Evolutionary conservation across 1,140 invertebrate genomes (phyloP), one percentile per base, ranked within the genome.

Genomic region (Homalodisca vitripennis): DNA sequence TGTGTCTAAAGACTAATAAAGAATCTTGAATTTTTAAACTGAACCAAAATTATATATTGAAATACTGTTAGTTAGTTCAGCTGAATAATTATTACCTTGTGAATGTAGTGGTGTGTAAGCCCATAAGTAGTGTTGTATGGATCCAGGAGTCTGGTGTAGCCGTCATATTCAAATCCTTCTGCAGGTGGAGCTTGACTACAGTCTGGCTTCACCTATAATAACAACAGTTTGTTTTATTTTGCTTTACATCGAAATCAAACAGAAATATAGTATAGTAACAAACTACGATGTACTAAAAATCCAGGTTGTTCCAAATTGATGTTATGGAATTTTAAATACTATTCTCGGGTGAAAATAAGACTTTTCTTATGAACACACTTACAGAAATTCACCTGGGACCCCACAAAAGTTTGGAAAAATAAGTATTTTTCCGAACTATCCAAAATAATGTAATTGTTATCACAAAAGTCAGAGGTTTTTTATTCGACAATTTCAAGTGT

Each of bases 101-200:
- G 22, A 22, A 60, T 60, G 24, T 60, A 60, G 26, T 60, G 55
- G 55, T 60, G 55, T 27, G 55, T 27, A 13, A 60, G 55, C 10
- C 6, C 1, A 24, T 22, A 27, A 26, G 26, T 29, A 10, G 55
- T 3, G 55, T 22, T 60, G 55, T 60, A 60, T 27, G 55, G 55
- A 60, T 60, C 55, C 6, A 60, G 26, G 24, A 27, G 55, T 60
- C 55, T 60, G 3, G 26, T 60, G 26, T 22, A 60, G 14, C 55
- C 55, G 14, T 26, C 2, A 30, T 60, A 60, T 26, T 60, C 55
- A 29, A 60, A 60, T 26, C 55, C 55, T 12, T 22, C 29, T 2
- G 24, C 55, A 22, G 29, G 55, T 6, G 55, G 55, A 10, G 55
- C 14, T 24, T 60, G 55, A 29, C 55, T 60, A 10, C 22, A 27